phyloP scores from a whole-genome alignment of 1,140 invertebrate genomes.

The Drosophila nikananu region DNA sequence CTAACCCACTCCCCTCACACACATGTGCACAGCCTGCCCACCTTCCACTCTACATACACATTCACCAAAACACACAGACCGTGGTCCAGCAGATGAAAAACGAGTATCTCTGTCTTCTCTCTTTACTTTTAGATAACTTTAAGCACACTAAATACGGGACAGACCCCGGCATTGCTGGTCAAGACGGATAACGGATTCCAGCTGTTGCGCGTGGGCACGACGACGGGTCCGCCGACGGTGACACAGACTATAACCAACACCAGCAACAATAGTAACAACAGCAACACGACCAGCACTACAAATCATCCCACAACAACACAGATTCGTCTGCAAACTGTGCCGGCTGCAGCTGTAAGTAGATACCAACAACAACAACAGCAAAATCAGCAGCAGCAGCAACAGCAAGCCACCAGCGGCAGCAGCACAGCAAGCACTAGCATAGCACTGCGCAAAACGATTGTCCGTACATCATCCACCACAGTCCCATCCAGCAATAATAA shows the following conservation, averaged over 20 bases:
- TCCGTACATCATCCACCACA: conserved; percentile 83
- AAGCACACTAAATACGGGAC: conserved; percentile 93
- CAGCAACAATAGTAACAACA: conserved; percentile 61
- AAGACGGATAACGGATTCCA: conserved; percentile 98
- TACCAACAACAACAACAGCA: conserved; percentile 79
- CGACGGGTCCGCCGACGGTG: conserved; percentile 86
- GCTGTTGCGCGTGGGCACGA: conserved; percentile 93
- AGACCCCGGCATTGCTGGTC: conserved; percentile 92
- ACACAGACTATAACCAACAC: conserved; percentile 83
- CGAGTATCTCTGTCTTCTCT: conserved; percentile 55
- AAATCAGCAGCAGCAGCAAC: conserved; percentile 56
- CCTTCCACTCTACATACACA: conserved; percentile 11
- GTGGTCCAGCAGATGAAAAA: conserved; percentile 37
- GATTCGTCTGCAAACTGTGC: conserved; percentile 87
- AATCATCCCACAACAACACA: conserved; percentile 84
- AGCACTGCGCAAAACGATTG: conserved; percentile 87
- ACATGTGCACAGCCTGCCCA: conserved; percentile 17
- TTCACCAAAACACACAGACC: conserved; percentile 17
- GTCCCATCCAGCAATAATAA: conserved; percentile 80
- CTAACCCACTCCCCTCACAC: conserved; percentile 18
- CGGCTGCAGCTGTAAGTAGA: conserved; percentile 87
- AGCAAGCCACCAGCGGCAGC: conserved; percentile 69
- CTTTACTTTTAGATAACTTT: conserved; percentile 90
- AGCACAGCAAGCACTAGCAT: conserved; percentile 84
- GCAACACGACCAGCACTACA: conserved; percentile 75